Evolutionary conservation across 2,113 vertebrate species (phyloP).

Genomic region (Pachycephala philippinensis): DNA sequence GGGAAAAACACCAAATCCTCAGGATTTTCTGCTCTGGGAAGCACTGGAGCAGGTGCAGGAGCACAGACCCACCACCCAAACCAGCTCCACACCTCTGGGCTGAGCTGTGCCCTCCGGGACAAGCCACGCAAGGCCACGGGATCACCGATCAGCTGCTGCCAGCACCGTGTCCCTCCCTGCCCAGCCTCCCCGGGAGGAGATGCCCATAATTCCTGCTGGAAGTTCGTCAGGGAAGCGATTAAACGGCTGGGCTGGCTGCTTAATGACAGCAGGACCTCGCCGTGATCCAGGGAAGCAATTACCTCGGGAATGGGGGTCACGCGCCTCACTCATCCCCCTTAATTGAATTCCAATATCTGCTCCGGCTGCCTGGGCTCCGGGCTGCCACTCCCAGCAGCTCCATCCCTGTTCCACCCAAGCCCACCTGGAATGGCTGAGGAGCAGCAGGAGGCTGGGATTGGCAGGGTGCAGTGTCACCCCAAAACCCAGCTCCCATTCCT

Average conservation of each 20-base stretch:
- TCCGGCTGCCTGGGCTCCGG: constrained; percentile 60
- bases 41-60: too few species aligned
- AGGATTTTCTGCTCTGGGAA: too few species aligned
- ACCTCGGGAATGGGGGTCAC: constrained; percentile 80
- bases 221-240: constrained; percentile 48
- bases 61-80: background rate
- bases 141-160: background rate
- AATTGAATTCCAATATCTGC: constrained; percentile 86
- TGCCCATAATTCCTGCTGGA: background rate
- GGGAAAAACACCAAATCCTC: background rate
- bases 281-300: constrained; percentile 81
- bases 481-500: background rate
- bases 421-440: background rate
- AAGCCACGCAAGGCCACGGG: fast-evolving
- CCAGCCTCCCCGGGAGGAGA: background rate
- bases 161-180: background rate
- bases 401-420: background rate
- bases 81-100: fast-evolving
- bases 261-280: constrained; percentile 68
- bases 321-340: constrained; percentile 79
- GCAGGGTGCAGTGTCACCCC: background rate
- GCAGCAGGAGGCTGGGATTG: background rate
- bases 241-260: constrained; percentile 65
- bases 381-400: background rate
- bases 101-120: background rate